Evolutionary conservation across 2,888 invertebrate species (phyloP).

Genomic region (Acronicta leporina): DNA sequence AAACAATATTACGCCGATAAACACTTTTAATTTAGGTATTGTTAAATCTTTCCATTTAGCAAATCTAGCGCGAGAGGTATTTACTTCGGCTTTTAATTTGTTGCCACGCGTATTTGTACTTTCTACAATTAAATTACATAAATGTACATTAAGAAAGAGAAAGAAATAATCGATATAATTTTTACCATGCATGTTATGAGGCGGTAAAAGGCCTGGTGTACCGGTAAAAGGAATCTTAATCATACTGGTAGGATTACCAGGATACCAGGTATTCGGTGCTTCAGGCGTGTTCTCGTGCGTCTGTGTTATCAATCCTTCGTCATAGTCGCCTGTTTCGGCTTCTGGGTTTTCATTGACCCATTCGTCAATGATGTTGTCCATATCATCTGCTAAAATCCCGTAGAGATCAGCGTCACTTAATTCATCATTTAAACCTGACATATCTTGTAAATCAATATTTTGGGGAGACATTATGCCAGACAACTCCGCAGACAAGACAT

Average conservation of each 20-base stretch:
- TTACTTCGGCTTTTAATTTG: slow-evolving; percentile 25
- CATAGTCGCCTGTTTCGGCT: slow-evolving; percentile 21
- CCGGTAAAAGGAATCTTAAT: slow-evolving; percentile 22
- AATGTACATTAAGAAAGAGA: slow-evolving; percentile 17
- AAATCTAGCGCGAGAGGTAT: slow-evolving; percentile 21
- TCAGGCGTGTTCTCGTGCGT: slow-evolving; percentile 31
- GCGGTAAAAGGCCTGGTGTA: slow-evolving; percentile 14
- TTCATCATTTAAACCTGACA: slow-evolving; percentile 22
- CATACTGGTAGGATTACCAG: slow-evolving; percentile 8
- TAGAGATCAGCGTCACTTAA: slow-evolving; percentile 1
- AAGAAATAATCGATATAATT: slow-evolving; percentile 21
- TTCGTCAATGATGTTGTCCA: slow-evolving; percentile 27
- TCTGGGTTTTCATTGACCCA: slow-evolving; percentile 33
- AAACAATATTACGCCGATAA: slow-evolving; percentile 31
- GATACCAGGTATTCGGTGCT: slow-evolving; percentile 22
- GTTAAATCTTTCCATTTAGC: slow-evolving; percentile 23
- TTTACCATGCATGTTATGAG: slow-evolving; percentile 20
- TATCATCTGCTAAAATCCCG: slow-evolving; percentile 3
- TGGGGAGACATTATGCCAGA: slow-evolving; percentile 31
- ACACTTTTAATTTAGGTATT: slow-evolving; percentile 30
- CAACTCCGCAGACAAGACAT: slow-evolving; percentile 21
- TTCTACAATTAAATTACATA: slow-evolving; percentile 21
- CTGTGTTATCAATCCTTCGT: slow-evolving; percentile 21
- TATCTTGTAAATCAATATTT: slow-evolving; percentile 22
- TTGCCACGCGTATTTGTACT: slow-evolving; percentile 31